Evolutionary conservation across 2,113 vertebrate genomes (phyloP), one percentile per base, ranked within the genome.

Genomic region (Taxidea taxus): DNA sequence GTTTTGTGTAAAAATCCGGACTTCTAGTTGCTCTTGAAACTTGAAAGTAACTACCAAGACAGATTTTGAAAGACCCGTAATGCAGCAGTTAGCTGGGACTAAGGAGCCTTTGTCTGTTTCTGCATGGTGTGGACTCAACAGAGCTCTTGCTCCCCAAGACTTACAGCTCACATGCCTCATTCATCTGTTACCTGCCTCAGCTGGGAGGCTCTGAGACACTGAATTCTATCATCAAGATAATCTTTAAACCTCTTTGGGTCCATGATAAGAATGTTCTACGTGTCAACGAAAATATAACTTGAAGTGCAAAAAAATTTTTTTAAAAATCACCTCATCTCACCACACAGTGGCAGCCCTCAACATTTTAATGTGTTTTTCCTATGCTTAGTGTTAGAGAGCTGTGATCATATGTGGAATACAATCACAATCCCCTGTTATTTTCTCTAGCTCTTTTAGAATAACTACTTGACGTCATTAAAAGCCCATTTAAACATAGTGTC

Each of bases 221-320:
- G 44, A 29, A 54, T 6, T 37, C 34, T 77, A 3, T 39, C 62
- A 89, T 27, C 18, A 31, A 72, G 25, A 89, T 34, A 21, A 68
- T 16, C 25, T 90, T 85, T 29, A 81, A 39, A 58, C 25, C 34
- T 82, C 80, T 47, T 80, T 37, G 37, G n/a, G 49, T 39, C 37
- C 31, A 16, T 27, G 6, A 10, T 27, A 77, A 68, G 27, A 27
- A 44, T 12, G 8, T 78, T 78, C 58, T 68, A 14, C 47, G 15
- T 75, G 44, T 42, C 86, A 91, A 54, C 12, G 70, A 80, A 90
- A 12, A 10, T 44, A 84, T 42, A 87, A 68, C 75, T 58, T 82
- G 29, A 82, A 75, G 62, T 16, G 14, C 64, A 82, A 58, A 94
- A 92, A 86, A 3, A 34, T 34, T 16, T 68, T 68, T 68, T 34